These are phyloP conservation scores for Auanema freiburgensis DNA, from an alignment of 2,888 invertebrate species.

Conservation along the genomic window DNA sequence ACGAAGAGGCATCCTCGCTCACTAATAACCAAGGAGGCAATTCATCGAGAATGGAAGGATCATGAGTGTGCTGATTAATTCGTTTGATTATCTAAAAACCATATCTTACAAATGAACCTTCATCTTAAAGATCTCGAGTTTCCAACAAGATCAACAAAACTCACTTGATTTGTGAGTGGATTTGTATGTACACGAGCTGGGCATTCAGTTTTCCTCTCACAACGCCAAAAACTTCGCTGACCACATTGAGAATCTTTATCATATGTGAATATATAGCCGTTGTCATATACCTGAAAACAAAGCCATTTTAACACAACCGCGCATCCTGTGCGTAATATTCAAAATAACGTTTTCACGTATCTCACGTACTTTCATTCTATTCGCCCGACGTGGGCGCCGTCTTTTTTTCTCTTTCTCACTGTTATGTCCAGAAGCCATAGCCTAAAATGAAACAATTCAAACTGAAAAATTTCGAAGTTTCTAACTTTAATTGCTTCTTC, in stretches of 20 bases:
- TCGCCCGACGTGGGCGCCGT: too few species aligned
- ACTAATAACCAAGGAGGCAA: slow-evolving; percentile 14
- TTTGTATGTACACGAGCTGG: slow-evolving; percentile 11
- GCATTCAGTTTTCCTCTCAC: slow-evolving; percentile 21
- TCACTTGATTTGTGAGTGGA: slow-evolving; percentile 11
- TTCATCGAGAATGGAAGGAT: slow-evolving; percentile 9
- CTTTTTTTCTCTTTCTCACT: too few species aligned
- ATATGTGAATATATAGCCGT: slow-evolving; percentile 17
- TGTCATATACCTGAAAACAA: slow-evolving; percentile 14
- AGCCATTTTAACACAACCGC: too few species aligned
- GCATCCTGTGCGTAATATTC: background rate
- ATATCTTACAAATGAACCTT: background rate
- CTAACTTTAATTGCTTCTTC: too few species aligned
- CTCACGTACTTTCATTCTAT: too few species aligned
- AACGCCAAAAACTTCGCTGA: slow-evolving; percentile 18
- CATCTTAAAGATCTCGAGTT: background rate
- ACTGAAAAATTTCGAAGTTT: too few species aligned
- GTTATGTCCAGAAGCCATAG: too few species aligned
- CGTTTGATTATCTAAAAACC: slow-evolving; percentile 14
- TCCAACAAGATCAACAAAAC: background rate
- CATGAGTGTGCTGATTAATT: slow-evolving; percentile 14
- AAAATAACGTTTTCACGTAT: background rate
- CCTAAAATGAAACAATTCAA: too few species aligned
- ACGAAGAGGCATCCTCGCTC: background rate
- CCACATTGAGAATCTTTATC: slow-evolving; percentile 23